Evolutionary conservation across 2,797 vertebrate genomes (phyloP), one percentile per base, ranked within the genome.

Genomic region (Sphenopsis melanotis): DNA sequence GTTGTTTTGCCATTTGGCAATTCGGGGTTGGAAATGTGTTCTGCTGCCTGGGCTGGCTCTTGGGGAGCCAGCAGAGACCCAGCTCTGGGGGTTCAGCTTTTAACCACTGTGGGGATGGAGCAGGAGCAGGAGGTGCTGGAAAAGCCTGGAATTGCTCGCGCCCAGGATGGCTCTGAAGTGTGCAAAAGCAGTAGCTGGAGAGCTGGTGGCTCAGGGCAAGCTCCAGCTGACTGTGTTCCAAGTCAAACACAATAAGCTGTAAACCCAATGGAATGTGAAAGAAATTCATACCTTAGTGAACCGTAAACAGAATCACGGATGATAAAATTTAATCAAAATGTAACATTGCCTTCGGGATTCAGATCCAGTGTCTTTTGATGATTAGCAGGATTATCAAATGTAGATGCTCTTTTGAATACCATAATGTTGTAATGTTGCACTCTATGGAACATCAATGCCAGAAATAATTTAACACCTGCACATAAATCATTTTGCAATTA

Each of bases 401-500:
- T 80, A 68, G 70, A 61, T 93, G 90, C 87, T 94, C 64, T 92
- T 57, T 52, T 84, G 94, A 96, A 97, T 93, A 82, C 89, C 95
- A 49, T 24, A 39, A 42, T 19, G 77, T 83, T 91, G 91, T 96
- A 89, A 86, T 4, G 32, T 72, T 86, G 94, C 80, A 41, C 70
- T 91, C 77, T 36, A 60, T 55, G 83, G 74, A 82, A 89, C 90
- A 88, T 93, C 89, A 78, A 81, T 94, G 92, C 89, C 92, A 96
- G 93, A 92, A 94, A 94, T 64, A 92, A 97, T 93, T 96, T 96
- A 95, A 93, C 97, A 98, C 97, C 97, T 98, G 96, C 93, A 94
- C 84, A 88, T 96, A 97, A 97, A 97, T 98, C 96, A 93, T 95
- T 96, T 97, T 93, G 83, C 91, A 97, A 96, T 97, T 90, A 78